Base-by-base conservation (phyloP, 2,888 invertebrate species). In the Trichacis sp. region DNA sequence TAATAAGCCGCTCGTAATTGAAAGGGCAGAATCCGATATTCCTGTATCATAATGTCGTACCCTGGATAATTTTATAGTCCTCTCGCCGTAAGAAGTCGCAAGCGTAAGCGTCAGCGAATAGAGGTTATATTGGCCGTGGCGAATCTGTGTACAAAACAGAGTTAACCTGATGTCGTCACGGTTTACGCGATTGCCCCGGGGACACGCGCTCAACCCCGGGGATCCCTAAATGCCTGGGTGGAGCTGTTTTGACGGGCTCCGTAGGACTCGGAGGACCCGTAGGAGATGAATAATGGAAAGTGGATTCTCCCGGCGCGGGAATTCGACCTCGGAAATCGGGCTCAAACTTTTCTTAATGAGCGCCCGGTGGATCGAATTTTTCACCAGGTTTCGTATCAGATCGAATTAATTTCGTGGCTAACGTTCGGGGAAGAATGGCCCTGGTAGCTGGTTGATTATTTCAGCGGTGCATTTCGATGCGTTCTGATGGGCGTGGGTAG, bases 41-140 rank as follows among this genome's bases (percentile, higher is more conserved):
- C 5, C 47, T 64, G 64, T 64, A 71, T 74, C 70, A 67, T 81
- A 80, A 81, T 77, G 78, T 73, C 70, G 60, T 78, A 81, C 81
- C 83, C 78, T 78, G 82, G 73, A 82, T 82, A 83, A 84, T 83
- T 82, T 83, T 81, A 82, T 82, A 79, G 78, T 74, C 74, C 59
- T 55, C 45, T 11, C 24, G 6, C 68, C 68, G 62, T 69, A 69
- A 52, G 69, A 69, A 70, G 57, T 64, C 59, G 52, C 61, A 54
- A 29, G 43, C 56, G 40, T 30, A 24, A 43, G 53, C 63, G 59
- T 53, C 60, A 48, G 65, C 46, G 76, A 78, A 82, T 74, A 75
- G 77, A 77, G 75, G 68, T 82, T 81, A 76, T 80, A 84, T 83
- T 82, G 73, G 73, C 74, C 81, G 74, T 79, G 73, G 20, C 81